Evolutionary conservation across 2,888 invertebrate genomes (phyloP), one percentile per base, ranked within the genome.

Genomic region (Chydorus sphaericus): DNA sequence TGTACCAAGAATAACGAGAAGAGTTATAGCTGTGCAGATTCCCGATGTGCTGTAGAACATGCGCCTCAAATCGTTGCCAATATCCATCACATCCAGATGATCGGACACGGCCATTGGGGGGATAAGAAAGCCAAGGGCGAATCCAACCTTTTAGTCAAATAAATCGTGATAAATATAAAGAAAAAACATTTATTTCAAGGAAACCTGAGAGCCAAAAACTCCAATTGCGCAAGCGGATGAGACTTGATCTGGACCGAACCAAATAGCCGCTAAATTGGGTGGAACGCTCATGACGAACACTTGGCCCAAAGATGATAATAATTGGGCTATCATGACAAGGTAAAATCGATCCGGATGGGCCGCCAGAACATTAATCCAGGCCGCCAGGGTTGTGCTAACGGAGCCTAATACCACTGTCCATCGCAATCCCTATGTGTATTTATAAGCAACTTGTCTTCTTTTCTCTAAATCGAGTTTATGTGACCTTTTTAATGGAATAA

Each of bases 161-260:
- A 16, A 56, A 57, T 58, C 57, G n/a, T 6, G 5, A 8, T n/a
- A 7, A 11, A 26, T 28, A 3, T 6, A 16, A 11, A 33, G 36
- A 33, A 11, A n/a, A 33, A 11, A 28, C 20, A 48, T 4, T 26
- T 5, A 48, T 1, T 26, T 11, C n/a, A 11, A 33, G 10, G n/a
- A n/a, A 67, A 94, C 94, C 84, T 97, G 96, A 73, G 97, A 97
- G 20, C 97, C 97, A 70, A 98, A 97, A 11, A 98, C 96, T 6
- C 97, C 97, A 61, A 96, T 82, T 65, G 96, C 91, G 73, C 94
- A 94, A 0, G 97, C 97, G 0, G 91, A 90, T 11, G 94, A 93
- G 4, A 96, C 93, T 73, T 96, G 90, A 65, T 88, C 83, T 0
- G 91, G 85, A 1, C 96, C 94, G 69, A 98, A 98, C 97, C 97